Evolutionary conservation across 2,113 vertebrate species (phyloP).

Genomic region (Cyprinodon brontotheroides): DNA sequence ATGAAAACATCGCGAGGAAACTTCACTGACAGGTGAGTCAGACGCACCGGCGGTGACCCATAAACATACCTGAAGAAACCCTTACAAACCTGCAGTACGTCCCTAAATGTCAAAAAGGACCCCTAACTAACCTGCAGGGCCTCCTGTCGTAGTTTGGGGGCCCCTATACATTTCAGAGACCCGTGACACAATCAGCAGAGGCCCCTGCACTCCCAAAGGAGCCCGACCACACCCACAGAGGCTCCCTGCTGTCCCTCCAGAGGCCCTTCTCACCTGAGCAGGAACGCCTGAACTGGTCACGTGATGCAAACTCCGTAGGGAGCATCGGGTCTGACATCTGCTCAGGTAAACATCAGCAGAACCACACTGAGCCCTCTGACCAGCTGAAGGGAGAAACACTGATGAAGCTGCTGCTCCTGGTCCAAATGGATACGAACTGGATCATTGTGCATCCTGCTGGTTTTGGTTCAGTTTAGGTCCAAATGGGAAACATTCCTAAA

Average conservation of each 20-base stretch:
- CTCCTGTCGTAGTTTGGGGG: too few species aligned
- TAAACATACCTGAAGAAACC: not conserved
- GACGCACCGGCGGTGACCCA: too few species aligned
- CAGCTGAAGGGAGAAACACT: too few species aligned
- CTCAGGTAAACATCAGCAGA: not conserved
- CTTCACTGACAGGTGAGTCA: slow-evolving; percentile 36
- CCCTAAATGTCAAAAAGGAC: not conserved
- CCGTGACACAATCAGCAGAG: too few species aligned
- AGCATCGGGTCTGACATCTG: not conserved
- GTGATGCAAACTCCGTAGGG: not conserved
- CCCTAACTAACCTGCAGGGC: not conserved
- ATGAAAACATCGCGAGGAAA: slow-evolving; percentile 17
- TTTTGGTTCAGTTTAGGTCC: too few species aligned
- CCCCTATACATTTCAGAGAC: not conserved
- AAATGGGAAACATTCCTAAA: too few species aligned
- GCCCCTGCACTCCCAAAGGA: too few species aligned
- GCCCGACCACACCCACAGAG: too few species aligned
- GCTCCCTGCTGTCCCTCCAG: too few species aligned
- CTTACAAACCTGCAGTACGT: not conserved
- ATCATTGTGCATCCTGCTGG: too few species aligned
- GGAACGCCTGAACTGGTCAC: not conserved
- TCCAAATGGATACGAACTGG: too few species aligned
- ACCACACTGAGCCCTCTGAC: not conserved
- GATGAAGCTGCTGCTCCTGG: too few species aligned
- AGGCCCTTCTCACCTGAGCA: not conserved